A percentile compares a stretch with the other conserved stretches of the same genome.
Evolutionary conservation across 1,140 invertebrate species (phyloP).

Genomic region (Diploscapter pachys): DNA sequence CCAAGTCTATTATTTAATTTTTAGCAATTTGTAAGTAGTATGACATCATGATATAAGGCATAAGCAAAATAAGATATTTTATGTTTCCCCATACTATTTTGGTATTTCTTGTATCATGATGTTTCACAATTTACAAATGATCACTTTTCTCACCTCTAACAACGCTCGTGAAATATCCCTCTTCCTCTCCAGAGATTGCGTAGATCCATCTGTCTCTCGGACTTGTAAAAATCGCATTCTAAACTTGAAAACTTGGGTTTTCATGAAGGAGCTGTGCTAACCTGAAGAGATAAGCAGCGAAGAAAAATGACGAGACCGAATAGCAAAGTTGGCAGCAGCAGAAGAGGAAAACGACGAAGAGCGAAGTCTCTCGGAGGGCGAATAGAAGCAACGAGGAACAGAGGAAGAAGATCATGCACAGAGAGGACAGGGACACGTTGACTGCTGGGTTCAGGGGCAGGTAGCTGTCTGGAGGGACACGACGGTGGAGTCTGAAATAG

Average conservation of each 20-base stretch:
- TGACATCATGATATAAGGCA: no score
- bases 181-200: conserved; percentile 29
- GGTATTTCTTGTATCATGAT: neutral
- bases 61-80: no score
- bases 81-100: neutral
- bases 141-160: neutral
- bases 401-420: conserved; percentile 16
- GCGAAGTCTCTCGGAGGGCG: conserved; percentile 26
- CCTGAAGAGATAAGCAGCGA: conserved; percentile 21
- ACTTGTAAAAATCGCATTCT: conserved; percentile 7
- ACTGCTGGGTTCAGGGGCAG: conserved; percentile 21
- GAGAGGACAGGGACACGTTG: conserved; percentile 10
- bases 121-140: neutral
- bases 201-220: conserved; percentile 14
- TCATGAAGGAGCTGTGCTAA: conserved; percentile 8
- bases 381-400: conserved; percentile 18
- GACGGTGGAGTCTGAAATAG: conserved; percentile 9
- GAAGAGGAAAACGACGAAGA: conserved; percentile 17
- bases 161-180: conserved; percentile 30
- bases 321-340: conserved; percentile 17
- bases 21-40: neutral
- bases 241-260: conserved; percentile 3
- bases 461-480: conserved; percentile 13
- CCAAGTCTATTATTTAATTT: neutral
- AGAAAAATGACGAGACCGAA: conserved; percentile 16